Base-by-base conservation (phyloP, 2,113 vertebrate genomes). In the Panurus biarmicus region DNA sequence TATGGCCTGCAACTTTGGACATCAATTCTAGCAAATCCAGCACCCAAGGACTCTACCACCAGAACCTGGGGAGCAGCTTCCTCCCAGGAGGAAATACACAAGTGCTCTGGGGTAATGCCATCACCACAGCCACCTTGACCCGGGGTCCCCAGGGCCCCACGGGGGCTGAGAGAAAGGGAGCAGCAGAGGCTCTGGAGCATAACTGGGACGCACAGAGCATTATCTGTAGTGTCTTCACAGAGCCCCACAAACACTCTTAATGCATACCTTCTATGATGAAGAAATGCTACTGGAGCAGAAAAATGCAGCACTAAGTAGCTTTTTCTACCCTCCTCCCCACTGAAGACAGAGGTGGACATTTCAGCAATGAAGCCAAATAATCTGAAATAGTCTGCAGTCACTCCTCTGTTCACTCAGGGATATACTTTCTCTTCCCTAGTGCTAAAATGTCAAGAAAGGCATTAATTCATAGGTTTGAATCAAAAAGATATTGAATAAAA, bases 141-240 rank as follows among this genome's bases (percentile, higher is more conserved):
- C 3, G 0, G 33, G 10, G 23, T 71, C 6, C 17, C 35, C 9
- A 2, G 8, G 8, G 15, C 22, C n/a, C 42, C 58, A 57, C 5
- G 4, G 24, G 10, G 0, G 0, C 23, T 53, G 14, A 26, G 54
- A 91, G 50, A 65, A 24, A 73, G 16, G 28, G 28, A 69, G 14
- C 5, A 44, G 19, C 8, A n/a, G 0, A 0, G n/a, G n/a, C 14
- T 81, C 77, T 54, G 26, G 11, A 48, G 33, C 7, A 7, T 7
- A 60, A 54, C 10, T 11, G 44, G 35, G 26, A 75, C 75, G 45
- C 2, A 24, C 65, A 64, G 18, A 12, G 6, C 6, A 14, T 1
- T 13, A 19, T 17, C n/a, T 78, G 22, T 5, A 38, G 29, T 8
- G 48, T 10, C 75, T 54, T 58, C 9, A 6, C 5, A 1, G 44